These are phyloP conservation scores for Lacerta bilineata DNA, from an alignment of 2,797 vertebrate genomes.

Conservation along the genomic window DNA sequence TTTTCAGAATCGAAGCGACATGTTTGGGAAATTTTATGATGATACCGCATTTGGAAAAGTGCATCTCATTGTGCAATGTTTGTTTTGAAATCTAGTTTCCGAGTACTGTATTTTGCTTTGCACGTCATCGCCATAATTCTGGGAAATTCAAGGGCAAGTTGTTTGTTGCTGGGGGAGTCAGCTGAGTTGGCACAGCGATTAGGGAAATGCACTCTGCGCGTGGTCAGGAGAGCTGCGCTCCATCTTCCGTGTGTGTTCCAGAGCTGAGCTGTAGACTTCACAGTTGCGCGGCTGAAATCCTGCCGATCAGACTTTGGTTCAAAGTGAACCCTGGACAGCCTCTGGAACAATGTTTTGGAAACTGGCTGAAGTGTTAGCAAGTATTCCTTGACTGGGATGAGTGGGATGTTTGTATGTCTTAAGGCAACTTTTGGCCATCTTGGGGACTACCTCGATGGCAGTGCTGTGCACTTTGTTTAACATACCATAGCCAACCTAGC, in stretches of 20 bases:
- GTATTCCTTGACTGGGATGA: background rate
- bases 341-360: background rate
- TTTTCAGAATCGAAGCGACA: background rate
- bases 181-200: background rate
- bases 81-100: conserved; percentile 31
- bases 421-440: background rate
- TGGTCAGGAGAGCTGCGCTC: background rate
- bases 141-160: background rate
- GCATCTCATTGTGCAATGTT: conserved; percentile 22
- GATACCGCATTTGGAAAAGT: background rate
- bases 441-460: too few relatives aligned
- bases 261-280: background rate
- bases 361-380: too few relatives aligned
- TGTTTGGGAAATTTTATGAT: background rate
- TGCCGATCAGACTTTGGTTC: background rate
- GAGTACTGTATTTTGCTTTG: conserved; percentile 3
- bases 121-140: conserved; percentile 6
- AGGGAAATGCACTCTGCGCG: background rate
- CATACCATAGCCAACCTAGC: too few relatives aligned
- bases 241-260: background rate
- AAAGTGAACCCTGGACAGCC: background rate
- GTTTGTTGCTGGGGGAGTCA: background rate
- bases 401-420: background rate
- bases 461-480: background rate
- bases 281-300: too few relatives aligned